These are phyloP conservation scores for Camponotus vicinus DNA, from an alignment of 1,140 invertebrate species.

Conservation along the genomic window DNA sequence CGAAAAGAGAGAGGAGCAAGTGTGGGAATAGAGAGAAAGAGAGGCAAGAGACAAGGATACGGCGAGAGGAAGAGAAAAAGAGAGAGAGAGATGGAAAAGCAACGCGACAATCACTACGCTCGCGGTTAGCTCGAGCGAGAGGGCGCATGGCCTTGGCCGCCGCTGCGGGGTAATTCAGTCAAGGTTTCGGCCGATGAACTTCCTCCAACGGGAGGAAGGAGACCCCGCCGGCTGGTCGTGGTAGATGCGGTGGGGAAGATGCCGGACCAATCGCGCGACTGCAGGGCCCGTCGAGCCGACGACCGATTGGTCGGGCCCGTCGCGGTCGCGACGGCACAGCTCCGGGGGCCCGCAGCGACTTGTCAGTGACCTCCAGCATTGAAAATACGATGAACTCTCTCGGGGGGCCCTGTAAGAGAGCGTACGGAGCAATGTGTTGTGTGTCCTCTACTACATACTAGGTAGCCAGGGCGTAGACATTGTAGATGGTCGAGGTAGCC, in stretches of 20 bases:
- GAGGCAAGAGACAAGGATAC: conserved; percentile 30
- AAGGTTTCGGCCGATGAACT: conserved; percentile 90
- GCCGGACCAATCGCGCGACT: conserved; percentile 78
- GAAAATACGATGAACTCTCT: conserved; percentile 88
- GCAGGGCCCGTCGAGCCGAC: conserved; percentile 68
- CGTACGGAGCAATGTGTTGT: conserved; percentile 65
- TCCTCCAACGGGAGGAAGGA: conserved; percentile 79
- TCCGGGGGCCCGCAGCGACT: conserved; percentile 77
- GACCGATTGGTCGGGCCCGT: conserved; percentile 75
- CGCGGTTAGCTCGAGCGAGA: conserved; percentile 77
- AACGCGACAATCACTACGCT: conserved; percentile 59
- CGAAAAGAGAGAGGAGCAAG: conserved; percentile 36
- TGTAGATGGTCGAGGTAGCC: conserved; percentile 76
- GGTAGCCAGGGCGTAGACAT: conserved; percentile 83
- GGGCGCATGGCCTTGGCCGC: conserved; percentile 88
- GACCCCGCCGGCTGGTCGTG: conserved; percentile 67
- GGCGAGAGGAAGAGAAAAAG: conserved; percentile 38
- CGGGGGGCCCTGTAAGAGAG: conserved; percentile 78
- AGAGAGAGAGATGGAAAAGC: conserved; percentile 63
- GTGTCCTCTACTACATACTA: conserved; percentile 77
- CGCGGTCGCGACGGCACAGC: conserved; percentile 68
- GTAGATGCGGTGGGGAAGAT: conserved; percentile 75
- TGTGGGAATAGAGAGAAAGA: conserved; percentile 30
- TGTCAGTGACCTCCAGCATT: conserved; percentile 89
- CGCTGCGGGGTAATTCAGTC: conserved; percentile 90